Base-by-base conservation (phyloP, 2,888 invertebrate species). In the Nemurella pictetii region DNA sequence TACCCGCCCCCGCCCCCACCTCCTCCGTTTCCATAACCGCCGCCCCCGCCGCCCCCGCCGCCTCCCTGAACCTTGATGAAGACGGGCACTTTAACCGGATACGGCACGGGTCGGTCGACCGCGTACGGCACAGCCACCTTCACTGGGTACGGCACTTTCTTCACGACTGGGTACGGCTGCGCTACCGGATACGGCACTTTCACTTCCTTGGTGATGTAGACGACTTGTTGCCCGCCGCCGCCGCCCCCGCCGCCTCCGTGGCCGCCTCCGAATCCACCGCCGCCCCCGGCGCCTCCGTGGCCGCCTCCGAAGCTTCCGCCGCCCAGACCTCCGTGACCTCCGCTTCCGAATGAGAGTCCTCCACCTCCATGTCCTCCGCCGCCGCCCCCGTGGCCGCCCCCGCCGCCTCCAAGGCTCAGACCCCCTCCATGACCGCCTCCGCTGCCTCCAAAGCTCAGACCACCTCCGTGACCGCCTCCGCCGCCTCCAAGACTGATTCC, bases 131-230 rank as follows among this genome's bases (percentile, higher is more conserved):
- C 75, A 25, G 28, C 72, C 4, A 83, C 82, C 72, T 36, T 74
- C 3, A 84, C 84, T 4, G 84, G 83, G 73, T 78, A 73, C 5
- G 81, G 84, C 15, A 73, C 55, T 12, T 78, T 77, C 55, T 83
- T 83, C 26, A 32, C 80, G 35, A 85, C 85, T 0, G 85, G 85
- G 75, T 84, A 84, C 25, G 85, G 85, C 25, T 84, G 81, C 35
- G 86, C 85, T 28, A 86, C 84, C 0, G 86, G 86, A 77, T 86
- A 85, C 26, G 86, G 86, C 26, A 84, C 84, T 20, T 78, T 83
- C 9, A 84, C 84, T 4, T 81, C 82, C 83, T 82, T 82, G 72
- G 80, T 82, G 73, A 84, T 55, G 12, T 78, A 73, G 2, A 83
- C 55, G 77, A 35, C 30, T 25, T 83, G 72, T 9, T 74, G 75